These are phyloP conservation scores for Enteromius radiatus DNA, from an alignment of 2,797 vertebrate genomes.

Conservation along the genomic window DNA sequence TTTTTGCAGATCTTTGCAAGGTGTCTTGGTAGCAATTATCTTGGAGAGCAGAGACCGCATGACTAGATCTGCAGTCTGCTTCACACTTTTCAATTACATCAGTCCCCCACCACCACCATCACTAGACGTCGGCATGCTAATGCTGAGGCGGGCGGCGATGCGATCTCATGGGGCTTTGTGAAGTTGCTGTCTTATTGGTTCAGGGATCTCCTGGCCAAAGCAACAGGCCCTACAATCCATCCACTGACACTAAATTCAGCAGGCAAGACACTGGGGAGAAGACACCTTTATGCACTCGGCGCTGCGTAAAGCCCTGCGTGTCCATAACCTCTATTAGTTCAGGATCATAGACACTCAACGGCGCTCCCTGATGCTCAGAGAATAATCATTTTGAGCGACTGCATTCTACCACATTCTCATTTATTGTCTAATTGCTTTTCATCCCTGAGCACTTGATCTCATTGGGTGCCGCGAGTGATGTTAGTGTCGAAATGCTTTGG, in stretches of 20 bases:
- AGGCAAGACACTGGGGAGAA: constrained; percentile 21
- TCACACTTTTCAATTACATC: constrained; percentile 49
- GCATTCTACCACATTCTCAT: constrained; percentile 36
- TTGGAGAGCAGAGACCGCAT: constrained; percentile 4
- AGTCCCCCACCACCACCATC: not conserved
- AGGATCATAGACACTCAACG: constrained; percentile 46
- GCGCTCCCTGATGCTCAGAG: constrained; percentile 40
- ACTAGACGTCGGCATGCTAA: constrained; percentile 43
- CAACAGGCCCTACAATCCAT: constrained; percentile 23
- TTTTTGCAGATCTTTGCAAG: constrained; percentile 20
- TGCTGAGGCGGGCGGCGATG: constrained; percentile 13
- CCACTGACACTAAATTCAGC: constrained; percentile 20
- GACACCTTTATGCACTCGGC: constrained; percentile 30
- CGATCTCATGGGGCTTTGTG: constrained; percentile 15
- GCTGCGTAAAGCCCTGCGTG: constrained; percentile 11
- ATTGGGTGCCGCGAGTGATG: constrained; percentile 29
- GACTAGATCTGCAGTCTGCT: constrained; percentile 39
- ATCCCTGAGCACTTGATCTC: constrained; percentile 44
- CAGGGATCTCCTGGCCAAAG: constrained; percentile 19
- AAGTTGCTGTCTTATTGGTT: constrained; percentile 45
- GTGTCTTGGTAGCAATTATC: constrained; percentile 29
- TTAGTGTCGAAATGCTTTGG: constrained; percentile 15
- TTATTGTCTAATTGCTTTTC: constrained; percentile 50
- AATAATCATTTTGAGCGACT: constrained; percentile 45
- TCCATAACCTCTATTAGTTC: constrained; percentile 52